Evolutionary conservation across 2,113 vertebrate species (phyloP), one percentile per base, ranked within the genome.

Genomic region (Scomber scombrus): DNA sequence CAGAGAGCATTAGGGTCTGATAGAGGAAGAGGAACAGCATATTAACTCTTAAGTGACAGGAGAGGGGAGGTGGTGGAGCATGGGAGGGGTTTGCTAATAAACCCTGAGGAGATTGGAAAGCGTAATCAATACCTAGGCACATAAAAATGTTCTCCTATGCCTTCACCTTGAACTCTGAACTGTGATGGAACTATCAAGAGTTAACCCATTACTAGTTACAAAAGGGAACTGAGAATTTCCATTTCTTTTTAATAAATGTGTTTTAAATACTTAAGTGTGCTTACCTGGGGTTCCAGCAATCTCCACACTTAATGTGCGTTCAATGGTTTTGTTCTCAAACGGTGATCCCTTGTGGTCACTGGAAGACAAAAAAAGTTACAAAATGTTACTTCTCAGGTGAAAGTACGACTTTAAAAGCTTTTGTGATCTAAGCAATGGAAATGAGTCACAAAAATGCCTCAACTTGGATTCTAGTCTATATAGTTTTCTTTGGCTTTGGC

Each of bases 251-350:
- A 4, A 14, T 26, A 64, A 60, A 46, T 26, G 19, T 0, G 2
- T 46, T 78, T 71, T 2, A 57, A 47, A 19, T 57, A n/a, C 46
- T 49, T 2, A 43, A 9, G 13, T 18, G 0, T 29, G 34, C 91
- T 97, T 94, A 99, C 98, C 98, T 97, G 98, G 97, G 95, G 98
- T 99, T 97, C 98, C 98, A 96, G 97, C 97, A 95, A 99, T 97
- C 96, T 99, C 98, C 96, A 99, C 97, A 96, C 96, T 99, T 96
- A 99, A 96, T 96, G 97, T 98, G 96, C 97, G 96, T 96, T 99
- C 98, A 97, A 97, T 98, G 96, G 97, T 97, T 97, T 99, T 99
- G 97, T 97, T 99, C 96, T 99, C 98, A 99, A 98, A 99, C 96
- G 97, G 97, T 96, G 98, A 99, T 98, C 97, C 97, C 96, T 98